These are phyloP conservation scores for Eudorcas thomsonii DNA, from an alignment of 2,113 vertebrate species.

Conservation along the genomic window DNA sequence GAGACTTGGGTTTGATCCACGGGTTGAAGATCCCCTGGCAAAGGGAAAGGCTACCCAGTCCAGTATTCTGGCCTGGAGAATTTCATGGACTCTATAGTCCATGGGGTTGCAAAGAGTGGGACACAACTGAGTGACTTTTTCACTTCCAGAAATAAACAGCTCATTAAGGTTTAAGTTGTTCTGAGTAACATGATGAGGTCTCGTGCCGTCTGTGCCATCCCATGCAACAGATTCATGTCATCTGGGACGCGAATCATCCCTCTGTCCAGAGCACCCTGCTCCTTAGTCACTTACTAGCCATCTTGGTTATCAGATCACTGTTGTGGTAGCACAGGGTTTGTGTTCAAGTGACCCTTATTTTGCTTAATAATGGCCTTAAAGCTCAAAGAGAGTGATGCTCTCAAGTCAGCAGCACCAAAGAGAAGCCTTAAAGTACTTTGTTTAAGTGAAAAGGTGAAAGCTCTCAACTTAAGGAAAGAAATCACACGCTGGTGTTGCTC, in stretches of 20 bases:
- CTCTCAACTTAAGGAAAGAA: not conserved
- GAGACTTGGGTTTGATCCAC: not conserved
- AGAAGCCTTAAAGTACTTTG: not conserved
- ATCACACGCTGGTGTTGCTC: not conserved
- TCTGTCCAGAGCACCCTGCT: not conserved
- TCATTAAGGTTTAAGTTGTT: not conserved
- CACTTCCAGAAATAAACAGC: not conserved
- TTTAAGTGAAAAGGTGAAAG: not conserved
- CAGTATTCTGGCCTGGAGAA: not conserved
- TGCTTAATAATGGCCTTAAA: not conserved
- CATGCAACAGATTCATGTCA: not conserved
- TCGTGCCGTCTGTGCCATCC: fast-evolving
- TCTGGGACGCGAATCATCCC: fast-evolving
- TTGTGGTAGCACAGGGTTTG: not conserved
- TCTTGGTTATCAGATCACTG: not conserved
- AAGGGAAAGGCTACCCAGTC: not conserved
- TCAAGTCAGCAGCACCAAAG: not conserved
- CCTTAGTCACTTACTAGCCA: not conserved
- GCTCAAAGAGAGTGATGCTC: not conserved
- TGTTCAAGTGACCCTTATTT: not conserved
- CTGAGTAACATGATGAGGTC: not conserved
- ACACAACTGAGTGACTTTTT: not conserved
- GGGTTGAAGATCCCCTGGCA: not conserved
- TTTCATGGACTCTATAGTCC: not conserved
- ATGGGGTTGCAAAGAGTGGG: not conserved